Conservation (phyloP, 2,888 invertebrate genomes). For the Nymphalis polychloros region DNA sequence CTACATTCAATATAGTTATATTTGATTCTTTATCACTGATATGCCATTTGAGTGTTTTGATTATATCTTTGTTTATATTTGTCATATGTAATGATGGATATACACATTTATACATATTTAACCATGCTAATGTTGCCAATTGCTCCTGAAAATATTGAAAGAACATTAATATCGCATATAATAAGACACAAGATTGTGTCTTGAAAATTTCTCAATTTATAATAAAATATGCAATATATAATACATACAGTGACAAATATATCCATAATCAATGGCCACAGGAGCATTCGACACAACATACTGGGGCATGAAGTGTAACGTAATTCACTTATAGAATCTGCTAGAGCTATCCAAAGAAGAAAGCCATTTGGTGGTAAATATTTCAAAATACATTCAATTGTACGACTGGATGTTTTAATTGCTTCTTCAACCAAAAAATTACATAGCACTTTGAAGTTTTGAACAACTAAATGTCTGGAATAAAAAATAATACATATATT, state of each 20-base stretch:
- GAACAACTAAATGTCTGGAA: conserved; percentile 49
- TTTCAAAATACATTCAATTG: conserved; percentile 44
- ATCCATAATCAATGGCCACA: conserved; percentile 59
- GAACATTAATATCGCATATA: no score
- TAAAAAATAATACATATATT: conserved; percentile 5
- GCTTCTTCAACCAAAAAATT: conserved; percentile 45
- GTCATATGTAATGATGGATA: conserved; percentile 39
- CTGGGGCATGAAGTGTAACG: conserved; percentile 36
- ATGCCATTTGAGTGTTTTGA: conserved; percentile 32
- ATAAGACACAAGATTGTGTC: no score
- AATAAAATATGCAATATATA: not conserved
- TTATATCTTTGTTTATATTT: conserved; percentile 42
- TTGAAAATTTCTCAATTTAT: no score
- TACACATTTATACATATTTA: conserved; percentile 47
- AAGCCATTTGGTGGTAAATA: conserved; percentile 45
- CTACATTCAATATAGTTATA: conserved; percentile 49
- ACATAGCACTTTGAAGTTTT: conserved; percentile 48
- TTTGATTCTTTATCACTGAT: conserved; percentile 31
- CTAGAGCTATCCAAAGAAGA: conserved; percentile 59
- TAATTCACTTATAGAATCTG: conserved; percentile 47
- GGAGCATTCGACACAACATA: conserved; percentile 45
- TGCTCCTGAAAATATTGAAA: conserved; percentile 46
- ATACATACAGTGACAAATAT: conserved; percentile 53
- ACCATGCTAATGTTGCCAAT: conserved; percentile 53
- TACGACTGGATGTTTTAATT: conserved; percentile 31